A percentile compares a stretch with the other conserved stretches of the same genome.
Evolutionary conservation across 2,113 vertebrate genomes (phyloP).

Genomic region (Microcebus lehilahytsara): DNA sequence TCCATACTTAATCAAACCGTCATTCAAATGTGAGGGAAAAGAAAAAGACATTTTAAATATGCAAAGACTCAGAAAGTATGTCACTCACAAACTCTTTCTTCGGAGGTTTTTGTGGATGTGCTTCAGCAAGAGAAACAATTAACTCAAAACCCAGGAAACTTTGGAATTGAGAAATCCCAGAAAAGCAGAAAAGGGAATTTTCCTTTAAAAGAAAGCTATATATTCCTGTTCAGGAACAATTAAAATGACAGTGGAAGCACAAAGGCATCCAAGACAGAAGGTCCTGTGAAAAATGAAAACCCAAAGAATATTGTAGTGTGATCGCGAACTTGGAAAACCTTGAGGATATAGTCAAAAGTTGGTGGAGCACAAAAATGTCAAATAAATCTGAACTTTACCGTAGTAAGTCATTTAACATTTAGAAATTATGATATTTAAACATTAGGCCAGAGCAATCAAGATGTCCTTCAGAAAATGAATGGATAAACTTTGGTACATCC

Average conservation of each 20-base stretch:
- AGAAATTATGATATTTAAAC: background rate
- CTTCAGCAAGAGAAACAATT: background rate
- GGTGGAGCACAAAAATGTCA: background rate
- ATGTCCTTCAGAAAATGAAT: background rate
- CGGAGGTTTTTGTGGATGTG: background rate
- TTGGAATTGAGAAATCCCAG: background rate
- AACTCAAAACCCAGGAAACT: background rate
- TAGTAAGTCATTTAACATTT: background rate
- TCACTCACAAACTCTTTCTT: background rate
- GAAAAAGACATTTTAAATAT: background rate
- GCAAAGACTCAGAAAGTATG: background rate
- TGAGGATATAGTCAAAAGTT: background rate
- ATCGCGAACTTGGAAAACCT: background rate
- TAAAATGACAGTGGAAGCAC: background rate
- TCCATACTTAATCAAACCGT: background rate
- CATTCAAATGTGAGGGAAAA: background rate
- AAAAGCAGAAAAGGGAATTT: background rate
- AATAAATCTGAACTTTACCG: background rate
- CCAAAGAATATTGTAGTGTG: background rate
- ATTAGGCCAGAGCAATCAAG: background rate
- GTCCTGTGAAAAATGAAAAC: background rate
- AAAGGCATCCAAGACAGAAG: background rate
- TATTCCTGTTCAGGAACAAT: background rate
- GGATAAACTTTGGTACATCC: background rate
- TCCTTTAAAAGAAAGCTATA: background rate